These are phyloP conservation scores for Drosophila tristis DNA, from an alignment of 1,140 invertebrate genomes.

Conservation along the genomic window DNA sequence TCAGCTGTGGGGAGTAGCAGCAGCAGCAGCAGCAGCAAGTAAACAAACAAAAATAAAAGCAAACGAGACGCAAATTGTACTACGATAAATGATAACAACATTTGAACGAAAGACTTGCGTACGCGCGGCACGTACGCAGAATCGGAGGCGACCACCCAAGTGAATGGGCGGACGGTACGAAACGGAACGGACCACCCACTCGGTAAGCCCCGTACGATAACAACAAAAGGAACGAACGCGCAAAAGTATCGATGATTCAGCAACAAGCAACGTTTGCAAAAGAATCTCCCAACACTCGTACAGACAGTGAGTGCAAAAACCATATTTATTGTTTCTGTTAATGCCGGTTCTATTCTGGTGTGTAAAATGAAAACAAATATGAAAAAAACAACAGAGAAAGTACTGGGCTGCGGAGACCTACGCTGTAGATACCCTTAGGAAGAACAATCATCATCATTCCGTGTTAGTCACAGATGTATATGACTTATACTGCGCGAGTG, in stretches of 20 bases:
- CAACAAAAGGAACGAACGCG: conserved; percentile 1
- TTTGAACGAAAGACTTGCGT: conserved; percentile 38
- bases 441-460: no score
- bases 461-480: no score
- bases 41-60: no score
- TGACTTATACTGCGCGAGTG: no score
- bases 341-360: background rate
- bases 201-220: conserved; percentile 18
- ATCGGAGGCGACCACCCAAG: conserved; percentile 43
- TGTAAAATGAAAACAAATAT: conserved; percentile 27
- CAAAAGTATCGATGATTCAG: conserved; percentile 22
- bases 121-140: conserved; percentile 67
- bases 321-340: conserved; percentile 31
- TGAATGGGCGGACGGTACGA: background rate
- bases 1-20: no score
- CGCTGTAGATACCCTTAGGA: no score
- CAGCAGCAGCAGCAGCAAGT: no score
- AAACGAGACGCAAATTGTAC: no score
- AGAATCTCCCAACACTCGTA: conserved; percentile 3
- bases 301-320: background rate
- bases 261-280: conserved; percentile 10
- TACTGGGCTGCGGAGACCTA: no score
- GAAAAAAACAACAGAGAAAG: no score
- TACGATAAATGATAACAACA: conserved; percentile 42
- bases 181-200: conserved; percentile 31